Evolutionary conservation across 2,113 vertebrate genomes (phyloP).

Genomic region (Nymphicus hollandicus): DNA sequence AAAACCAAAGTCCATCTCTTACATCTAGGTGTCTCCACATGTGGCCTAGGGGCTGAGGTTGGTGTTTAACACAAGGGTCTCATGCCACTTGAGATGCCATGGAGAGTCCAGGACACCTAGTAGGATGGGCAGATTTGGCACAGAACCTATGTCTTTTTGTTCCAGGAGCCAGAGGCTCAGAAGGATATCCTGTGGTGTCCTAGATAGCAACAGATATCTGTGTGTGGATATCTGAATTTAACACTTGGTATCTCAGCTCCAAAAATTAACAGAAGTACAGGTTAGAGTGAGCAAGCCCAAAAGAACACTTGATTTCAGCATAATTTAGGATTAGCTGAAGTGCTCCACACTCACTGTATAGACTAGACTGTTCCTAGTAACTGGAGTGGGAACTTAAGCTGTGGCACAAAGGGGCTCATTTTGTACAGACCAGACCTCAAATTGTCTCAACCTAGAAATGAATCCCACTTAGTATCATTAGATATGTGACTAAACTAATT

Average conservation of each 20-base stretch:
- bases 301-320: not conserved
- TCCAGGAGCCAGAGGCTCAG: not conserved
- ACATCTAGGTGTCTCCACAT: not conserved
- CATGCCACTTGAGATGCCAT: not conserved
- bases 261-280: not conserved
- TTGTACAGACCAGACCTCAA: not conserved
- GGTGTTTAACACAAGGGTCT: not conserved
- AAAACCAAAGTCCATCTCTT: not conserved
- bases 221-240: not conserved
- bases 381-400: not conserved
- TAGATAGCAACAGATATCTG: not conserved
- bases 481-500: not conserved
- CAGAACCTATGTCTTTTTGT: not conserved
- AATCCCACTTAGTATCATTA: not conserved
- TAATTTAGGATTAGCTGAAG: not conserved
- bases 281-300: not conserved
- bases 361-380: not conserved
- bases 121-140: not conserved
- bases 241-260: not conserved
- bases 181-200: not conserved
- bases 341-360: not conserved
- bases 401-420: not conserved
- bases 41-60: not conserved
- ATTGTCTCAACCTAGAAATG: not conserved
- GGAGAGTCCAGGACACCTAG: not conserved